These are phyloP conservation scores for Kryptolebias marmoratus DNA, from an alignment of 2,113 vertebrate genomes.

Conservation along the genomic window DNA sequence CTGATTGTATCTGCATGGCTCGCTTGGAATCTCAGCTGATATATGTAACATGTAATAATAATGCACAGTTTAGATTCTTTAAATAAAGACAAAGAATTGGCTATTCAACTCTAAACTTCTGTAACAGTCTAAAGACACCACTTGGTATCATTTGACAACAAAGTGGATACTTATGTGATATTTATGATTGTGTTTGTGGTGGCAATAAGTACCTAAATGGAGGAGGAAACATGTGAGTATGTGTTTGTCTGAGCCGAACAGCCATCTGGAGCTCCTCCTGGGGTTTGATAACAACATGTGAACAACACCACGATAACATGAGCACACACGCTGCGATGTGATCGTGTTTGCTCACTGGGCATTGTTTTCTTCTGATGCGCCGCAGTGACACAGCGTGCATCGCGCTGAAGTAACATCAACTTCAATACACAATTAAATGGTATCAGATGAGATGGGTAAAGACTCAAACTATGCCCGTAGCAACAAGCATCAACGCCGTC, in stretches of 20 bases:
- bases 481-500: conserved; percentile 15
- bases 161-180: no score
- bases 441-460: conserved; percentile 14
- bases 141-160: background rate
- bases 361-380: conserved; percentile 10
- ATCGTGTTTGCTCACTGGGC: conserved; percentile 11
- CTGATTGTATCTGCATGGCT: no score
- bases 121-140: background rate
- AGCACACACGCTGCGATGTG: conserved; percentile 34
- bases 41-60: background rate
- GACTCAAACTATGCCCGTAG: conserved; percentile 31
- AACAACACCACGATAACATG: conserved; percentile 49
- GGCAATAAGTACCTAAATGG: conserved; percentile 1
- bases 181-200: conserved; percentile 17
- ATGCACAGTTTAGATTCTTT: background rate
- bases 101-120: background rate
- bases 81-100: background rate
- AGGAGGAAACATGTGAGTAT: conserved; percentile 17
- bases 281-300: conserved; percentile 53
- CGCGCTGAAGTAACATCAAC: conserved; percentile 13
- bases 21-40: background rate
- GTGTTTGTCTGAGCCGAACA: conserved; percentile 18
- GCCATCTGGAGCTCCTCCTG: conserved; percentile 65
- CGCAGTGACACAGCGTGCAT: background rate
- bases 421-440: conserved; percentile 20